phyloP scores from a whole-genome alignment of 2,888 invertebrate genomes.

The Lagria hirta region DNA sequence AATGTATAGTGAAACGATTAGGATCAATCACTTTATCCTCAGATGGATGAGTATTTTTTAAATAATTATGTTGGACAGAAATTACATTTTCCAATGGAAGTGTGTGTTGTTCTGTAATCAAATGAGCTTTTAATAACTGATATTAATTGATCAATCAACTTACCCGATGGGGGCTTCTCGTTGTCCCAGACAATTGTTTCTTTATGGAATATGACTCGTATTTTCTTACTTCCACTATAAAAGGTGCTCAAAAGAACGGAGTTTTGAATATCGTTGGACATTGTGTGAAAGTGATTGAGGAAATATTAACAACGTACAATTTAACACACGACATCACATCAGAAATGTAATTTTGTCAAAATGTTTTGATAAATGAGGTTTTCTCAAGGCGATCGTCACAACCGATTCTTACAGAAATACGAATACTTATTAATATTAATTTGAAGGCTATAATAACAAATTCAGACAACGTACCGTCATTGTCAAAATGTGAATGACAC shows the following conservation, averaged over 20 bases:
- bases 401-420: not conserved
- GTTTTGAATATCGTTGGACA: slow-evolving; percentile 44
- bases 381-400: not conserved
- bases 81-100: slow-evolving; percentile 61
- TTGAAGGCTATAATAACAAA: slow-evolving; percentile 5
- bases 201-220: slow-evolving; percentile 64
- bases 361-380: not conserved
- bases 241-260: slow-evolving; percentile 57
- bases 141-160: slow-evolving; percentile 36
- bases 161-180: slow-evolving; percentile 59
- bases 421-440: not conserved
- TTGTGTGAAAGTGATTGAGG: slow-evolving; percentile 19
- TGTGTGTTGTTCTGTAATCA: slow-evolving; percentile 57
- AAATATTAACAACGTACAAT: slow-evolving; percentile 2
- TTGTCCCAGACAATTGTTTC: slow-evolving; percentile 66
- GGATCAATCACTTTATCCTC: slow-evolving; percentile 48
- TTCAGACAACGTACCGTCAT: slow-evolving; percentile 1
- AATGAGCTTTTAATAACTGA: slow-evolving; percentile 2
- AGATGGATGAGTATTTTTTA: slow-evolving; percentile 49
- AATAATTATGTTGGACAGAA: slow-evolving; percentile 56
- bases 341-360: no score
- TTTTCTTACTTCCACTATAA: slow-evolving; percentile 62
- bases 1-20: slow-evolving; percentile 63
- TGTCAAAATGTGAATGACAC: not conserved
- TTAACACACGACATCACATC: slow-evolving; percentile 15